Conservation (phyloP, 2,797 vertebrate species). For the Clamator glandarius region DNA sequence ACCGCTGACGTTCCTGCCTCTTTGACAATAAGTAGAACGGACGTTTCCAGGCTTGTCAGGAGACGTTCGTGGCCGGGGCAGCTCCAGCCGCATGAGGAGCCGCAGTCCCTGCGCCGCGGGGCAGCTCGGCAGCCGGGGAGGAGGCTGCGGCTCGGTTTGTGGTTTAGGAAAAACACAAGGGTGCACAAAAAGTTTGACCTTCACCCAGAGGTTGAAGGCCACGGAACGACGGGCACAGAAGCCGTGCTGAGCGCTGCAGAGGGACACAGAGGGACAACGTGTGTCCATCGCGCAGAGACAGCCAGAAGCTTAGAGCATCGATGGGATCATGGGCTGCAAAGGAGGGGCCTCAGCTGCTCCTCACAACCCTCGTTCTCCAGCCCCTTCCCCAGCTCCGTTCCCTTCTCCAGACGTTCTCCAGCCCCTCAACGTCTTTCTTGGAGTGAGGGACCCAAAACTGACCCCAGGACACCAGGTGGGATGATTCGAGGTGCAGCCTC, state of each 20-base stretch:
- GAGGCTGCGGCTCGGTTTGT: background rate
- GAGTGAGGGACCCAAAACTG: too few relatives aligned
- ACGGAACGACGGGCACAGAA: background rate
- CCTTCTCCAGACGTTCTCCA: too few relatives aligned
- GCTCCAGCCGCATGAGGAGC: background rate
- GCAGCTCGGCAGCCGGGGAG: background rate
- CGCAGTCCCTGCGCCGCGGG: background rate
- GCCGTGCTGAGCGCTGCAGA: background rate
- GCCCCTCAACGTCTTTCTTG: too few relatives aligned
- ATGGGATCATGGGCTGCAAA: too few relatives aligned
- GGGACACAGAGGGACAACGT: rapidly evolving
- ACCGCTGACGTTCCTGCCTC: rapidly evolving
- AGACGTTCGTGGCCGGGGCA: background rate
- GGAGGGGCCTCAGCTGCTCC: too few relatives aligned
- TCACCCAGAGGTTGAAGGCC: background rate
- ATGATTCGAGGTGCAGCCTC: too few relatives aligned
- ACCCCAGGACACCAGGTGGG: too few relatives aligned
- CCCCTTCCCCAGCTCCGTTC: too few relatives aligned
- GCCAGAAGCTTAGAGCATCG: background rate
- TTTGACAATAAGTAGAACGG: background rate
- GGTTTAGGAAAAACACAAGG: background rate
- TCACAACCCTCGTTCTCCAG: too few relatives aligned
- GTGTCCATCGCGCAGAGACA: rapidly evolving
- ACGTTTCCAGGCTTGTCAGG: background rate
- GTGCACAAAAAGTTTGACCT: background rate